phyloP scores from a whole-genome alignment of 2,113 vertebrate species.

The Cyanistes caeruleus region DNA sequence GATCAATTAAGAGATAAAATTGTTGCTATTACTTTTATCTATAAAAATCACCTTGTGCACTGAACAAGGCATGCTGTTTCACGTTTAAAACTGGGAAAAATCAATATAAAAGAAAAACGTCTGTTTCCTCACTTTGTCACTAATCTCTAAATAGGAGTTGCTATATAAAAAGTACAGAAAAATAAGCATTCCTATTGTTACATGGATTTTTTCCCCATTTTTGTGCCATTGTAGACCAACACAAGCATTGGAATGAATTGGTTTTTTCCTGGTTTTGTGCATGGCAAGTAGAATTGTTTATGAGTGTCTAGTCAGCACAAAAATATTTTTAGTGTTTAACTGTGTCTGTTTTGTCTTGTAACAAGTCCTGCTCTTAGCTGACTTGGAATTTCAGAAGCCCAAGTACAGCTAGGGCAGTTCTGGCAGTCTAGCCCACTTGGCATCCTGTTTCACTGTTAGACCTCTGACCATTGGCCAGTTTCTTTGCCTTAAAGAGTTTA shows the following conservation, averaged over 20 bases:
- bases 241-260: neutral
- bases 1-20: neutral
- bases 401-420: neutral
- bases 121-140: neutral
- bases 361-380: neutral
- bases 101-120: neutral
- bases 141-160: neutral
- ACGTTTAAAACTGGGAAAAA: neutral
- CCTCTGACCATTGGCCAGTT: neutral
- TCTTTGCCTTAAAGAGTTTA: neutral
- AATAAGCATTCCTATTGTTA: neutral
- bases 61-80: neutral
- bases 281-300: neutral
- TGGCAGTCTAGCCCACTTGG: neutral
- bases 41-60: neutral
- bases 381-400: neutral
- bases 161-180: neutral
- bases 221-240: neutral
- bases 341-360: neutral
- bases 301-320: neutral
- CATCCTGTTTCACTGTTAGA: neutral
- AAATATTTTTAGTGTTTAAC: constrained; percentile 1
- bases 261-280: neutral
- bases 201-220: neutral
- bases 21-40: neutral